Evolutionary conservation across 2,888 invertebrate species (phyloP).

Genomic region (Peribatodes rhomboidaria): DNA sequence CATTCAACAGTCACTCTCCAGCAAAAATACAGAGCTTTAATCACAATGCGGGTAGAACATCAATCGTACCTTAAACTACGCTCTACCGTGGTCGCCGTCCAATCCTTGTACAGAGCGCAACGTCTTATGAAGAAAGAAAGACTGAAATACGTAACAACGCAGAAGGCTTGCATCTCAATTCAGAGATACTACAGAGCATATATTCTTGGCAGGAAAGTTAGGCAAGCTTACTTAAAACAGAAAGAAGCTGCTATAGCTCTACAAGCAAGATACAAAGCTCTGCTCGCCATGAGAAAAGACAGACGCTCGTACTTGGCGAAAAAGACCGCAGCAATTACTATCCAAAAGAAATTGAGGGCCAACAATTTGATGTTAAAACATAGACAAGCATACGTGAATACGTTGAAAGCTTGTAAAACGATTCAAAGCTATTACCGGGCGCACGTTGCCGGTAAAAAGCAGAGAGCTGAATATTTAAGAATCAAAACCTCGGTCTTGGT

Average conservation of each 20-base stretch:
- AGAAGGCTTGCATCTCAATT: slow-evolving; percentile 68
- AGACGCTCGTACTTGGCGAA: slow-evolving; percentile 63
- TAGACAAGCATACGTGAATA: slow-evolving; percentile 63
- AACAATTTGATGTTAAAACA: slow-evolving; percentile 65
- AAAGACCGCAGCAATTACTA: slow-evolving; percentile 50
- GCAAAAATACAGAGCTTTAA: slow-evolving; percentile 68
- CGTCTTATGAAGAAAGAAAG: slow-evolving; percentile 66
- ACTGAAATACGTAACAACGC: slow-evolving; percentile 64
- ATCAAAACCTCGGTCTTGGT: slow-evolving; percentile 62
- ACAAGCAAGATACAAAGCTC: slow-evolving; percentile 74
- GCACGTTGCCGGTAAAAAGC: slow-evolving; percentile 56
- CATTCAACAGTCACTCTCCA: slow-evolving; percentile 65
- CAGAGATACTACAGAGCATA: slow-evolving; percentile 75
- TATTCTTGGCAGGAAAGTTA: slow-evolving; percentile 57
- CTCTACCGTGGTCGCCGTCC: slow-evolving; percentile 56
- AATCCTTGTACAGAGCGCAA: slow-evolving; percentile 70
- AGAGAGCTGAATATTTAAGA: slow-evolving; percentile 59
- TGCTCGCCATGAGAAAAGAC: slow-evolving; percentile 64
- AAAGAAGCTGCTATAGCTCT: slow-evolving; percentile 54
- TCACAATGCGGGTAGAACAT: slow-evolving; percentile 65
- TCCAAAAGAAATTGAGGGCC: slow-evolving; percentile 75
- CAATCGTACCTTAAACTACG: slow-evolving; percentile 57
- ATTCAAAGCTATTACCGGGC: slow-evolving; percentile 78
- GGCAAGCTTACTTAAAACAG: slow-evolving; percentile 59
- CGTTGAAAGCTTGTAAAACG: slow-evolving; percentile 65